Conservation (phyloP, 2,113 vertebrate species). For the Cavia porcellus region DNA sequence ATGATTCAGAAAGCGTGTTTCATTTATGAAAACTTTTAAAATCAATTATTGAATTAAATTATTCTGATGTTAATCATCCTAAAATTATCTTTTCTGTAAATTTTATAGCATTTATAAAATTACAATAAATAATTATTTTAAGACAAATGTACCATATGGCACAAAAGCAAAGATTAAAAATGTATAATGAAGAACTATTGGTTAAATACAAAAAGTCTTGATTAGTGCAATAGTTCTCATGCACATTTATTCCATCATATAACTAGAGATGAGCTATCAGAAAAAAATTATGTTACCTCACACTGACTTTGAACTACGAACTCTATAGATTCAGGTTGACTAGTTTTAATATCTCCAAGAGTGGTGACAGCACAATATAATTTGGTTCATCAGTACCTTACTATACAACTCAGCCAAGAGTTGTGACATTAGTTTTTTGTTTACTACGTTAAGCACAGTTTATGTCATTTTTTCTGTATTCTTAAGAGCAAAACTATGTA, state of each 20-base stretch:
- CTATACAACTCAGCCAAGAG: not conserved
- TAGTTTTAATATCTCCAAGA: not conserved
- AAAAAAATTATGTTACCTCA: not conserved
- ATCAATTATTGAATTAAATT: not conserved
- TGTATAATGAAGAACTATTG: not conserved
- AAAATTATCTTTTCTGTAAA: not conserved
- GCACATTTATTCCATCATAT: not conserved
- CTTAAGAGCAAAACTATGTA: not conserved
- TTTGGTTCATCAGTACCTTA: not conserved
- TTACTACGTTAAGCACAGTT: not conserved
- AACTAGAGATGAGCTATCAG: not conserved
- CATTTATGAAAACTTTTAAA: not conserved
- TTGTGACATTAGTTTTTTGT: not conserved
- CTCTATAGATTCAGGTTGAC: not conserved
- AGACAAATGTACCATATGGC: not conserved
- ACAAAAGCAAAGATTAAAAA: not conserved
- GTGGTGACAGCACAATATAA: not conserved
- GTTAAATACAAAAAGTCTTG: not conserved
- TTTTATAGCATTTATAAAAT: not conserved
- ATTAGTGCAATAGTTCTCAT: not conserved
- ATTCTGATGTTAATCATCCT: not conserved
- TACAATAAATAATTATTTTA: not conserved
- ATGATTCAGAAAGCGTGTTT: not conserved
- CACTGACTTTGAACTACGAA: not conserved
- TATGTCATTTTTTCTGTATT: not conserved